Percentiles rank a stretch among this genome's conserved stretches.
phyloP scores from a whole-genome alignment of 2,113 vertebrate species.

The mouse (Mus musculus) region GRCm39 chr6:112788001-112788500 shows the following conservation, averaged over 20 bases:
- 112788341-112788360: not conserved
- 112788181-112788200: slow-evolving; percentile 32
- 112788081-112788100: not conserved
- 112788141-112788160: not conserved
- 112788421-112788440: not conserved
- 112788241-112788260: not conserved
- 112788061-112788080: not conserved
- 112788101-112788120: not conserved
- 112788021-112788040: too few species aligned
- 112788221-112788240: not conserved
- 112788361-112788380: not conserved
- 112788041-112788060: too few species aligned
- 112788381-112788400: not conserved
- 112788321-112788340: not conserved
- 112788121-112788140: not conserved
- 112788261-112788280: not conserved
- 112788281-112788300: slow-evolving; percentile 7
- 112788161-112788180: not conserved
- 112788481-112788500: not conserved
- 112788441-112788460: too few species aligned
- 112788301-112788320: not conserved
- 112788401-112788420: not conserved
- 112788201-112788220: not conserved
- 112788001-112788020: not conserved
- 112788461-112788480: not conserved